Evolutionary conservation across 1,140 invertebrate genomes (phyloP).

Genomic region (Platorchestia sp.): DNA sequence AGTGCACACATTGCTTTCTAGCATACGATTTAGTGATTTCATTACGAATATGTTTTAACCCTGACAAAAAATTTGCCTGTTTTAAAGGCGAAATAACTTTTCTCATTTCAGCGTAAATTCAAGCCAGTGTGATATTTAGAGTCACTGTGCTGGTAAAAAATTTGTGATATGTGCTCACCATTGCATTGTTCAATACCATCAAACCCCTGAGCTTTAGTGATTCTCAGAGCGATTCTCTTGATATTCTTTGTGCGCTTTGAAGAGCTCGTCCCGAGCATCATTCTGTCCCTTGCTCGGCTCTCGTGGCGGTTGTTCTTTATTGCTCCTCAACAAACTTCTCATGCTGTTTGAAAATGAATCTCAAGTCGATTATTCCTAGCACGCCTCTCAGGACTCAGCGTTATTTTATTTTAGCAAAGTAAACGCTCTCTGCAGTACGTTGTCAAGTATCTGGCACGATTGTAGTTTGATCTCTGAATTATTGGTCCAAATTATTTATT

Average conservation of each 20-base stretch:
- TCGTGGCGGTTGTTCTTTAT: background rate
- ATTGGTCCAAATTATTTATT: background rate
- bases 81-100: background rate
- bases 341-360: background rate
- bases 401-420: background rate
- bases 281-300: background rate
- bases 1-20: background rate
- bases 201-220: background rate
- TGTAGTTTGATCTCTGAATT: background rate
- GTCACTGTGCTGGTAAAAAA: background rate
- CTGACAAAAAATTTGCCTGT: background rate
- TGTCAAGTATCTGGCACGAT: background rate
- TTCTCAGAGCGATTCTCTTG: background rate
- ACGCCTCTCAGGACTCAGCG: background rate
- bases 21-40: background rate
- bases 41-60: background rate
- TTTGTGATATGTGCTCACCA: background rate
- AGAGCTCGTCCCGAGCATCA: background rate
- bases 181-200: background rate
- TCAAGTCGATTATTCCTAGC: background rate
- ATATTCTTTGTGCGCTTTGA: background rate
- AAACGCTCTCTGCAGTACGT: background rate
- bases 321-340: background rate
- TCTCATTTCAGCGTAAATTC: background rate
- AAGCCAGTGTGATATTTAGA: background rate